These are phyloP conservation scores for Habroteleia sp. DNA, from an alignment of 2,888 invertebrate species.

Conservation along the genomic window DNA sequence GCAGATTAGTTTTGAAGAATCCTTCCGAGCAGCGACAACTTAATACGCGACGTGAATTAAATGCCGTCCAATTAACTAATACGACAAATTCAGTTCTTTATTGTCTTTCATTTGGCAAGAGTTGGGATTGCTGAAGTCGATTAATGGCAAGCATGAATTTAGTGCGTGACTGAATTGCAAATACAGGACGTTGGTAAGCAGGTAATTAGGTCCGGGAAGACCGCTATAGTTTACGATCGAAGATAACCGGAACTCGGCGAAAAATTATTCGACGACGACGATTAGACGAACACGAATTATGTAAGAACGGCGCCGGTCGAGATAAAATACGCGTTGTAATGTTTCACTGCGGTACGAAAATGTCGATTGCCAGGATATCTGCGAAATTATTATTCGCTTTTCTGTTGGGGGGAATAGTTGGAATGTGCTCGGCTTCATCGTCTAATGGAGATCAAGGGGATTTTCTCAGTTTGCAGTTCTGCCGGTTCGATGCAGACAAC, in stretches of 20 bases:
- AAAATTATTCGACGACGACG: slow-evolving; percentile 51
- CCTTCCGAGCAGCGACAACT: slow-evolving; percentile 34
- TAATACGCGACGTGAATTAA: slow-evolving; percentile 45
- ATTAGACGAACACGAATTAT: slow-evolving; percentile 55
- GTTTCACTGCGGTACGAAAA: slow-evolving; percentile 45
- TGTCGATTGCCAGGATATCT: slow-evolving; percentile 52
- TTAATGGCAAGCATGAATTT: slow-evolving; percentile 46
- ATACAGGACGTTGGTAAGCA: slow-evolving; percentile 25
- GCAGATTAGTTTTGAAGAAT: slow-evolving; percentile 57
- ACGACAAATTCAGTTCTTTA: slow-evolving; percentile 35
- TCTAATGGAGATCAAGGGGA: slow-evolving; percentile 34
- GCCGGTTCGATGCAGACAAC: slow-evolving; percentile 67
- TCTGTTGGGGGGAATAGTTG: slow-evolving; percentile 40
- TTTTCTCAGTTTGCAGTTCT: slow-evolving; percentile 45
- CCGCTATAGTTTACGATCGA: slow-evolving; percentile 31
- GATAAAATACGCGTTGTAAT: slow-evolving; percentile 23
- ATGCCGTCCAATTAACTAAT: slow-evolving; percentile 45
- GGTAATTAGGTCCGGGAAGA: slow-evolving; percentile 39
- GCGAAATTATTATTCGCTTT: slow-evolving; percentile 47
- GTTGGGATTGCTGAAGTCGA: slow-evolving; percentile 25
- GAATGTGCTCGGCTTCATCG: slow-evolving; percentile 48
- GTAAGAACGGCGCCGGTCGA: slow-evolving; percentile 55
- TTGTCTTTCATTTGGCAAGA: slow-evolving; percentile 32
- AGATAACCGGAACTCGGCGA: slow-evolving; percentile 50
- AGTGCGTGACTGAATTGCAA: slow-evolving; percentile 56